Evolutionary conservation across 2,113 vertebrate genomes (phyloP).

Genomic region (Engraulis encrasicolus): DNA sequence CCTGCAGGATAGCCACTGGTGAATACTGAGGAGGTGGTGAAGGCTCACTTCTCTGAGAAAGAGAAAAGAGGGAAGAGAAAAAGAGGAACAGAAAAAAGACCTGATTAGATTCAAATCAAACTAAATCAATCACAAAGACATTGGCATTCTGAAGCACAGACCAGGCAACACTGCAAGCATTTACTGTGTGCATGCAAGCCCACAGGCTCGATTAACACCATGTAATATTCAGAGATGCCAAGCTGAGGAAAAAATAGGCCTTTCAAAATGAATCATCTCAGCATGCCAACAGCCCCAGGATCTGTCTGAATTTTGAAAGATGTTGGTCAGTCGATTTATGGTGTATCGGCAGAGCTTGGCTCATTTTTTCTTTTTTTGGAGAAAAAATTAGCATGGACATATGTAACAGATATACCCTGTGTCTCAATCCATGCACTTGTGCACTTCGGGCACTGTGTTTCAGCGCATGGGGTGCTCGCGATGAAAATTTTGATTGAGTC

Average conservation of each 20-base stretch:
- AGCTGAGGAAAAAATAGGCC: slow-evolving; percentile 4
- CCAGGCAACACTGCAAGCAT: slow-evolving; percentile 11
- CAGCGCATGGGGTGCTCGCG: no score
- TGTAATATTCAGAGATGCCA: slow-evolving; percentile 30
- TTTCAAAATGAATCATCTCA: slow-evolving; percentile 14
- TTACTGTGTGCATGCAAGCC: slow-evolving; percentile 22
- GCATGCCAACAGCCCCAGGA: slow-evolving; percentile 26
- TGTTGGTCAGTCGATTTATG: no score
- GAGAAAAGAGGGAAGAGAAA: slow-evolving; percentile 34
- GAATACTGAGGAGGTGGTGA: slow-evolving; percentile 91
- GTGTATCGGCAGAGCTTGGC: no score
- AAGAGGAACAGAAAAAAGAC: background rate
- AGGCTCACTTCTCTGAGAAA: slow-evolving; percentile 90
- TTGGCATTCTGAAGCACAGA: background rate
- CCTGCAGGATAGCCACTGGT: slow-evolving; percentile 88
- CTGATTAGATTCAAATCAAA: slow-evolving; percentile 3
- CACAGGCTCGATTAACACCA: slow-evolving; percentile 37
- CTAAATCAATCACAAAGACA: no score
- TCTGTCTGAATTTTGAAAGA: slow-evolving; percentile 5
- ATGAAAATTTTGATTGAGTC: no score
- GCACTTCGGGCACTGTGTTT: no score
- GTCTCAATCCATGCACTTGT: no score
- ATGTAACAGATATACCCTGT: no score
- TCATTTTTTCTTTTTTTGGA: no score
- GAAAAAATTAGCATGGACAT: no score